Percentiles rank a stretch among this genome's conserved stretches.
Evolutionary conservation across 92 coral and sea anemone species (phyloP).

Genomic region (Ricordea florida): DNA sequence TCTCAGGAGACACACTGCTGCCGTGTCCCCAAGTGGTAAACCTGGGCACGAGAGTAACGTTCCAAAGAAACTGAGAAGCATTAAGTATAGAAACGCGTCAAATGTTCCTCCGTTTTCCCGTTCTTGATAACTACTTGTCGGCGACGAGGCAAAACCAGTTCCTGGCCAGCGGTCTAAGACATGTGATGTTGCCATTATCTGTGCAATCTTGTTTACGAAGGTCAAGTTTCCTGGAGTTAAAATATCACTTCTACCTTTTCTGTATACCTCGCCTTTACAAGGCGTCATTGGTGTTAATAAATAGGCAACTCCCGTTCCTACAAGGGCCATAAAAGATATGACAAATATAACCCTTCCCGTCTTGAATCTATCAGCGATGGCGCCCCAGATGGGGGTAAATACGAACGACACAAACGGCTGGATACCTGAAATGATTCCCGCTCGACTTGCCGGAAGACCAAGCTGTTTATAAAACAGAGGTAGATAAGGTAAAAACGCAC

Average conservation of each 20-base stretch:
- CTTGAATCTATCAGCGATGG: constrained; percentile 36
- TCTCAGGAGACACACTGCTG: constrained; percentile 51
- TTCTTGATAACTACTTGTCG: no score
- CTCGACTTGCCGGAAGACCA: constrained; percentile 38
- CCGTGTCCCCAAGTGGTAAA: constrained; percentile 68
- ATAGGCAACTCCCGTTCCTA: constrained; percentile 34
- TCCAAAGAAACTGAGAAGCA: constrained; percentile 54
- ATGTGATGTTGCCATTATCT: constrained; percentile 3
- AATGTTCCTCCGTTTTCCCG: no score
- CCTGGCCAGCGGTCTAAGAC: neutral
- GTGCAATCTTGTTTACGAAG: neutral
- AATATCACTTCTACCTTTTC: neutral
- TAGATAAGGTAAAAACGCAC: constrained; percentile 43
- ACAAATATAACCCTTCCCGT: constrained; percentile 34
- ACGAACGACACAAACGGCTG: constrained; percentile 59
- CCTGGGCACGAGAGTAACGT: constrained; percentile 71
- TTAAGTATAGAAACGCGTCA: constrained; percentile 12
- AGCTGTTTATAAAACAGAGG: constrained; percentile 51
- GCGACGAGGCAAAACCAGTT: no score
- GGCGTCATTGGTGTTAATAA: constrained; percentile 18
- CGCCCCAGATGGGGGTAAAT: constrained; percentile 61
- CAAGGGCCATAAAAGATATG: constrained; percentile 29
- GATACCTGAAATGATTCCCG: constrained; percentile 53
- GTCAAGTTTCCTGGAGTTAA: neutral
- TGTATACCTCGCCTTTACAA: neutral